Evolutionary conservation across 2,797 vertebrate genomes (phyloP).

Genomic region (Melanotaenia maccullochi): DNA sequence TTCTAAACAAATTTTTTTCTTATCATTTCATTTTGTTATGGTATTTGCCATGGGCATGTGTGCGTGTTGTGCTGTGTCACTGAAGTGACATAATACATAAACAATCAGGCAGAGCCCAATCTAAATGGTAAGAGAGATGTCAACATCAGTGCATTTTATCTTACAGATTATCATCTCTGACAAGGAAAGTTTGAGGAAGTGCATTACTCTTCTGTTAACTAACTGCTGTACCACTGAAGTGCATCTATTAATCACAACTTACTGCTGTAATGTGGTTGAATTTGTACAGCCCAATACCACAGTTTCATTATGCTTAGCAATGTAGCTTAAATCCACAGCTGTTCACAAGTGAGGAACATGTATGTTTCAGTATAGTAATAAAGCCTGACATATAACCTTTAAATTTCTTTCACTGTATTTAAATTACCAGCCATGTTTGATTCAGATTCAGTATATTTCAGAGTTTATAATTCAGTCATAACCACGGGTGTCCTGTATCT

Average conservation of each 20-base stretch:
- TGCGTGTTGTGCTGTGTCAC: constrained; percentile 13
- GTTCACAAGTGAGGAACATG: background rate
- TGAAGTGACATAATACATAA: constrained; percentile 22
- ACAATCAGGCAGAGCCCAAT: constrained; percentile 23
- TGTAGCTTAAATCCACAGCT: background rate
- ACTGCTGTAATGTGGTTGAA: background rate
- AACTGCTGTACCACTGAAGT: constrained; percentile 8
- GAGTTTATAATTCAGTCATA: background rate
- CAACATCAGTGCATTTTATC: constrained; percentile 10
- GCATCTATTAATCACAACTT: constrained; percentile 3
- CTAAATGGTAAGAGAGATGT: constrained; percentile 10
- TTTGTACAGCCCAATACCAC: background rate
- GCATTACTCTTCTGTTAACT: background rate
- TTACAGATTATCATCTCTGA: constrained; percentile 12
- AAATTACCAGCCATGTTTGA: background rate
- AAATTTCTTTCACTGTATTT: background rate
- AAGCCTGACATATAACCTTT: background rate
- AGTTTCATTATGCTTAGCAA: background rate
- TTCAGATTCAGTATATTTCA: background rate
- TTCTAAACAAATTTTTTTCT: constrained; percentile 35
- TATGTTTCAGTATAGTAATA: background rate
- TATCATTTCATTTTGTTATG: constrained; percentile 30
- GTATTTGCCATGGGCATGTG: constrained; percentile 30
- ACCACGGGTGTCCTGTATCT: background rate
- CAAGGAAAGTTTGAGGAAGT: background rate